phyloP scores from a whole-genome alignment of 2,113 vertebrate genomes.

The Echinops telfairi region DNA sequence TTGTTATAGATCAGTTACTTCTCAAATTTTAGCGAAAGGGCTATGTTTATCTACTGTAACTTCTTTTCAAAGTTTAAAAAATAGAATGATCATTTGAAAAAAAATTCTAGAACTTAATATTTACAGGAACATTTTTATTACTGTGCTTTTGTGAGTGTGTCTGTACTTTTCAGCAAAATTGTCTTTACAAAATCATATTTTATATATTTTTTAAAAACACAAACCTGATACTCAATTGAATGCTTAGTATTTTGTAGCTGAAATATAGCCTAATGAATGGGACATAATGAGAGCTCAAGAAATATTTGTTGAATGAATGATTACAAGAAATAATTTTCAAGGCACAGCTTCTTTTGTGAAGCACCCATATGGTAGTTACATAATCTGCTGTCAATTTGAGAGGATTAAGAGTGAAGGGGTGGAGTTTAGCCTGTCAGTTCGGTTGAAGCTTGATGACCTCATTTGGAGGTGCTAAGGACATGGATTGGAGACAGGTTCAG shows the following conservation, averaged over 20 bases:
- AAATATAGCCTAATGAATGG: conserved; percentile 14
- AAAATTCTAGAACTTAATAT: conserved; percentile 51
- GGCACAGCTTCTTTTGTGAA: not conserved
- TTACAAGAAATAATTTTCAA: conserved; percentile 13
- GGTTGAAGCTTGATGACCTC: no score
- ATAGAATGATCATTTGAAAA: conserved; percentile 69
- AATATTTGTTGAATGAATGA: conserved; percentile 51
- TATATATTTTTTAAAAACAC: not conserved
- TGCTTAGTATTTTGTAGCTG: conserved; percentile 54
- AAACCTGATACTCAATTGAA: conserved; percentile 45
- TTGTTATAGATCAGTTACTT: conserved; percentile 71
- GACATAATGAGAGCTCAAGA: not conserved
- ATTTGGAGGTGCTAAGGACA: no score
- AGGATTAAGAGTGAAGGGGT: no score
- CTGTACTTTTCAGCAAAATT: conserved; percentile 37
- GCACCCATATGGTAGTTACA: not conserved
- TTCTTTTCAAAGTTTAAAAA: conserved; percentile 25
- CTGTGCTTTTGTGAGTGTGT: conserved; percentile 56
- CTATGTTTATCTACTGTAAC: conserved; percentile 71
- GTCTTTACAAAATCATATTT: conserved; percentile 6
- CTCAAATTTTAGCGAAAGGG: conserved; percentile 74
- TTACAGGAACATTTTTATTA: conserved; percentile 60
- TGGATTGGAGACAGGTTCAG: no score
- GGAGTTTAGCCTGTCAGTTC: no score
- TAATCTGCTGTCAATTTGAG: no score